phyloP scores from a whole-genome alignment of 2,888 invertebrate species.

The Cacoxenus indagator region DNA sequence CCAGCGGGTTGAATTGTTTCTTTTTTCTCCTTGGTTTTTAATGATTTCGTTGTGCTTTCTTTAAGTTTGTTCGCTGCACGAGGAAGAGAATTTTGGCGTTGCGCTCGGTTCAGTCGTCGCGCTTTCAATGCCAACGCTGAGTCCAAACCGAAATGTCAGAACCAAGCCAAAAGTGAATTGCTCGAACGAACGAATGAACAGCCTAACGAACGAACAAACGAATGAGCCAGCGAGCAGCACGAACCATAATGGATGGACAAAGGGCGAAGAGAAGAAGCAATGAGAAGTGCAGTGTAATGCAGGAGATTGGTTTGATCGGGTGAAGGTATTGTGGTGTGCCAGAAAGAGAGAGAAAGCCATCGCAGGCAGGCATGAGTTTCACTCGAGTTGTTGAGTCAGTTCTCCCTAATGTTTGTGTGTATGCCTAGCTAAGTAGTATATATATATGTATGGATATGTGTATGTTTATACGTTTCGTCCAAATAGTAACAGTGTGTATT shows the following conservation, averaged over 20 bases:
- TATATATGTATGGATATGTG: background rate
- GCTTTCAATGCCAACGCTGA: constrained; percentile 64
- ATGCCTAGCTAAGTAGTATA: constrained; percentile 15
- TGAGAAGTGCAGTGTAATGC: background rate
- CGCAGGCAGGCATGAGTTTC: constrained; percentile 17
- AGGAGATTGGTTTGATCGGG: background rate
- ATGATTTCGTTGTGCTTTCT: constrained; percentile 14
- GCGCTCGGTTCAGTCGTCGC: constrained; percentile 59
- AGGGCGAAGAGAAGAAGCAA: background rate
- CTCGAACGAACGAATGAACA: constrained; percentile 2
- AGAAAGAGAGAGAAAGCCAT: background rate
- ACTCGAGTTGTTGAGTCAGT: constrained; percentile 11
- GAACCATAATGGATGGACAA: background rate
- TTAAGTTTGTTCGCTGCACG: constrained; percentile 27
- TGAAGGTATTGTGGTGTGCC: background rate
- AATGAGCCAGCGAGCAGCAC: background rate
- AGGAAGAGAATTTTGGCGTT: constrained; percentile 39
- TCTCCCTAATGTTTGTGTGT: background rate
- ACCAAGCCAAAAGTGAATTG: constrained; percentile 37
- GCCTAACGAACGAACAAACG: constrained; percentile 21
- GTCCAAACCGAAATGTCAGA: constrained; percentile 43
- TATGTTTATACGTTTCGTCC: background rate
- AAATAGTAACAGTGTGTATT: background rate
- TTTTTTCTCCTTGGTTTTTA: constrained; percentile 20
- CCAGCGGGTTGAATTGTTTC: background rate